Evolutionary conservation across 1,140 invertebrate genomes (phyloP).

Genomic region (Lycorma delicatula): DNA sequence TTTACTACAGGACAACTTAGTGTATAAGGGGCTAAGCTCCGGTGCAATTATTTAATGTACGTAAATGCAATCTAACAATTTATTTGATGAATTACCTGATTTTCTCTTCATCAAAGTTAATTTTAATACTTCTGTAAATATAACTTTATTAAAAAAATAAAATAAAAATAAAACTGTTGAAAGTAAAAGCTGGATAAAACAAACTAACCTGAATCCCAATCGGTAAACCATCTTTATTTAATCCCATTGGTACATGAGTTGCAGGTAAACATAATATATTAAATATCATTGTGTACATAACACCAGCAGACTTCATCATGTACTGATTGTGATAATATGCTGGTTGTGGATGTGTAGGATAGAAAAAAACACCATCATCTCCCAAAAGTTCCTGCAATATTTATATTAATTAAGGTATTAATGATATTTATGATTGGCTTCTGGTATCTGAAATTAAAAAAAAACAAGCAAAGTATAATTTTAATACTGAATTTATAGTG

Average conservation of each 20-base stretch:
- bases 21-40: too few relatives aligned
- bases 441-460: too few relatives aligned
- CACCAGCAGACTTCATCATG: conserved; percentile 47
- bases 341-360: conserved; percentile 54
- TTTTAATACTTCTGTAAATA: neutral
- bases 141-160: neutral
- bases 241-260: conserved; percentile 61
- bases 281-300: conserved; percentile 59
- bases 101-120: neutral
- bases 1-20: too few relatives aligned
- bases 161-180: neutral
- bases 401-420: too few relatives aligned
- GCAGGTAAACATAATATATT: conserved; percentile 68
- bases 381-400: conserved; percentile 44
- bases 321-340: conserved; percentile 56
- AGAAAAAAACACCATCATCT: conserved; percentile 62
- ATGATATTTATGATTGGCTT: too few relatives aligned
- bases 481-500: too few relatives aligned
- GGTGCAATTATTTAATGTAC: neutral
- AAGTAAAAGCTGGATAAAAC: neutral
- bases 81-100: neutral
- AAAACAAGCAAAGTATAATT: too few relatives aligned
- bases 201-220: conserved; percentile 58
- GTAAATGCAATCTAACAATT: neutral
- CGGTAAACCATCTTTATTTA: conserved; percentile 54